Evolutionary conservation across 30 jellyfish, hydroid and myxozoan species (phyloP), one percentile per base, ranked within the genome.

Genomic region (Mastigias papua): DNA sequence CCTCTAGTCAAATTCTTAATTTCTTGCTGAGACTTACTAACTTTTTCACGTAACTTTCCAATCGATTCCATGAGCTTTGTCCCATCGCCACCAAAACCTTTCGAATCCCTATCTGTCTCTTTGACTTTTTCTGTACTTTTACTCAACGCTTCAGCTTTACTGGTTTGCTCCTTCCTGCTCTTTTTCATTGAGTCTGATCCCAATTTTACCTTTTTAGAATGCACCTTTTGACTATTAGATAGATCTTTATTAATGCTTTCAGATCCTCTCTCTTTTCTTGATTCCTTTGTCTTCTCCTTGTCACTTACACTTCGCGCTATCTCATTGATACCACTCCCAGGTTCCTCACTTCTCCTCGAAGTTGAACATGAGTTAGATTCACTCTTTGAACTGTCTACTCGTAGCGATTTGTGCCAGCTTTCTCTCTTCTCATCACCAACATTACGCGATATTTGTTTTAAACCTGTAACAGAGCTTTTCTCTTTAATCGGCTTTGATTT

Each of bases 21-120:
- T 2, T 48, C 68, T 20, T 69, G 81, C 61, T 5, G 16, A 28
- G 83, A 72, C 68, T 72, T 72, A 33, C 21, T 31, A 10, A 2
- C 69, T 20, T 72, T 72, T 72, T 72, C 83, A n/a, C 66, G 83
- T 19, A 61, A 72, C 5, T 49, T 34, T 49, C 83, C 65, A 22
- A 33, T 23, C 48, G 68, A 22, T 26, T 34, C 83, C 5, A 17
- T 21, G 16, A 16, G 22, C 22, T 33, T 72, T 19, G 46, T 63
- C 8, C 74, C 74, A 16, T 34, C 83, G 16, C 42, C 17, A 21
- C 4, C 17, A 0, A 2, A n/a, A 2, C 32, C 65, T 37, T 72
- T 72, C n/a, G 61, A 10, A 7, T 72, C 83, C 48, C 25, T 72
- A 13, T 1, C 16, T 26, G 21, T 37, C 35, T 72, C 83, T n/a